These are phyloP conservation scores for Herpailurus yagouaroundi DNA, from an alignment of 2,113 vertebrate species.

Conservation along the genomic window DNA sequence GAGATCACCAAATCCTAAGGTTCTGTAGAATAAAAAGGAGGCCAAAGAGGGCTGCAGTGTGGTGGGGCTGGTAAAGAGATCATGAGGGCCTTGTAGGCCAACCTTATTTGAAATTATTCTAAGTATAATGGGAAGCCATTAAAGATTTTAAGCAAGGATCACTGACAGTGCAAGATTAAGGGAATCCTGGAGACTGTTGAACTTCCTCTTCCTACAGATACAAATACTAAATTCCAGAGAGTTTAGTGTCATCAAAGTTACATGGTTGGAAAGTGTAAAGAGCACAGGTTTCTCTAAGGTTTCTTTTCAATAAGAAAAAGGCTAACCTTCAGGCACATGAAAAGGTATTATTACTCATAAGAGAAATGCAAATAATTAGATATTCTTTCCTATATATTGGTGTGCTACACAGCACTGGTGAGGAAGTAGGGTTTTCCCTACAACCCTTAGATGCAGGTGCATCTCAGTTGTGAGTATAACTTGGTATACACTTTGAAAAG, in stretches of 20 bases:
- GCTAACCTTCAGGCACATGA: neutral
- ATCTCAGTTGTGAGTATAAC: neutral
- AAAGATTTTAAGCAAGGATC: neutral
- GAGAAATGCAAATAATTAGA: neutral
- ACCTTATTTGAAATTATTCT: neutral
- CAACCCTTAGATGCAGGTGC: neutral
- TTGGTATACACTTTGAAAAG: neutral
- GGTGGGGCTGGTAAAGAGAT: neutral
- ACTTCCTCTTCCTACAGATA: neutral
- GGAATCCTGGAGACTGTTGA: neutral
- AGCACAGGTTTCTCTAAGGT: neutral
- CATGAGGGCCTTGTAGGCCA: neutral
- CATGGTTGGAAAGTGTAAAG: neutral
- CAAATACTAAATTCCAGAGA: neutral
- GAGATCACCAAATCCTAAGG: neutral
- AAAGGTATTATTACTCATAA: neutral
- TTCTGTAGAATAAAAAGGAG: neutral
- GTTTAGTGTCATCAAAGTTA: neutral
- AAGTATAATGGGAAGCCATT: neutral
- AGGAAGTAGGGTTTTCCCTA: neutral
- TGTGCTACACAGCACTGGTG: neutral
- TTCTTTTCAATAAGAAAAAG: neutral
- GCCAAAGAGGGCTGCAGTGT: neutral
- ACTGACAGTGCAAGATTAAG: neutral
- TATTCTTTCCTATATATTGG: neutral